Conservation (phyloP, 2,113 vertebrate species). For the Forbesichthys papilliferus region DNA sequence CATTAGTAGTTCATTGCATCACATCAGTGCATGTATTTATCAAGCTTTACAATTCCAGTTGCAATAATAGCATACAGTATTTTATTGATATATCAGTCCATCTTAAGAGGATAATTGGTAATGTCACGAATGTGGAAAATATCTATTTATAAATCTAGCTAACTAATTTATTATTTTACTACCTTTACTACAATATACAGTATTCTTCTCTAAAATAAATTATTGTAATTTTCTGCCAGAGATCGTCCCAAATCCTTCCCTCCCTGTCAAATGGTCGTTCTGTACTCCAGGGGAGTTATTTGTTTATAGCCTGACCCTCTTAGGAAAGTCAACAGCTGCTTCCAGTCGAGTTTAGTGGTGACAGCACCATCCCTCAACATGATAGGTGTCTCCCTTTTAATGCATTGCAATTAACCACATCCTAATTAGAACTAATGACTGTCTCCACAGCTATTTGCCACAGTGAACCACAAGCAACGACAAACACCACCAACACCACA, state of each 20-base stretch:
- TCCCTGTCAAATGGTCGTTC: slow-evolving; percentile 5
- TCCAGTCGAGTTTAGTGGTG: slow-evolving; percentile 50
- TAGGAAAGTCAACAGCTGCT: slow-evolving; percentile 72
- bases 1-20: no score
- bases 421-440: slow-evolving; percentile 94
- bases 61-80: no score
- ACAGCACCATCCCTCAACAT: slow-evolving; percentile 64
- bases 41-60: no score
- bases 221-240: neutral
- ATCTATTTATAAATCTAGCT: no score
- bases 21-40: no score
- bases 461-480: slow-evolving; percentile 52
- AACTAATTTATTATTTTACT: no score
- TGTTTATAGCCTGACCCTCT: slow-evolving; percentile 62
- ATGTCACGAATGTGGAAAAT: no score
- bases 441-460: slow-evolving; percentile 83
- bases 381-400: slow-evolving; percentile 79
- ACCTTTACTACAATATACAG: no score
- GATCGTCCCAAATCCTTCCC: neutral
- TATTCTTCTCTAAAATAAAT: no score
- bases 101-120: no score
- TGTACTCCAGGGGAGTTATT: slow-evolving; percentile 53
- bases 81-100: no score
- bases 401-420: slow-evolving; percentile 86
- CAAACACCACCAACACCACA: slow-evolving; percentile 22